These are phyloP conservation scores for Amblyornis subalaris DNA, from an alignment of 2,113 vertebrate genomes.

Conservation along the genomic window DNA sequence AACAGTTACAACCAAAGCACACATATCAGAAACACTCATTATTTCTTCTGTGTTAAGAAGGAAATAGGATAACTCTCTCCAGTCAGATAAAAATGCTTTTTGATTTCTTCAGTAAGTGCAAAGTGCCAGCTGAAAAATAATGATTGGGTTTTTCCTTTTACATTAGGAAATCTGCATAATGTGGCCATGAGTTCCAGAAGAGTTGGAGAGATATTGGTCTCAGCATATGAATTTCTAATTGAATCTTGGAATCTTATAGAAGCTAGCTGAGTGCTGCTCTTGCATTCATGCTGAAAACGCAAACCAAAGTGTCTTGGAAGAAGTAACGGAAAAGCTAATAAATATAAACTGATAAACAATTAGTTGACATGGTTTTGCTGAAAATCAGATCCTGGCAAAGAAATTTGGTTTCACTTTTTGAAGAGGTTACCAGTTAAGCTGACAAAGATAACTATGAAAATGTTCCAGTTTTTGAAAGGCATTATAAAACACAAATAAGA, in stretches of 20 bases:
- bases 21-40: neutral
- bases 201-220: neutral
- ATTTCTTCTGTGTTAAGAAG: neutral
- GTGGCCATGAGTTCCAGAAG: neutral
- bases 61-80: neutral
- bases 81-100: neutral
- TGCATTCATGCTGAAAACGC: neutral
- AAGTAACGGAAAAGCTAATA: neutral
- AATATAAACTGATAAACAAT: neutral
- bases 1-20: neutral
- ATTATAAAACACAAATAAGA: neutral
- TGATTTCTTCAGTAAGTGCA: neutral
- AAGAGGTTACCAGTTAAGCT: neutral
- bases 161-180: neutral
- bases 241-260: neutral
- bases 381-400: neutral
- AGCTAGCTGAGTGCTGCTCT: neutral
- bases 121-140: neutral
- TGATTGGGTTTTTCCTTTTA: neutral
- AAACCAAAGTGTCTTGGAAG: neutral
- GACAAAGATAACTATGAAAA: neutral
- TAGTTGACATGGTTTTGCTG: neutral
- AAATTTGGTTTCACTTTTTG: neutral
- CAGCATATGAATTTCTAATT: neutral
- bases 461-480: neutral